A percentile compares a stretch with the other conserved stretches of the same genome.
phyloP scores from a whole-genome alignment of 2,113 vertebrate genomes.

The Coptodon bakossiorum region DNA sequence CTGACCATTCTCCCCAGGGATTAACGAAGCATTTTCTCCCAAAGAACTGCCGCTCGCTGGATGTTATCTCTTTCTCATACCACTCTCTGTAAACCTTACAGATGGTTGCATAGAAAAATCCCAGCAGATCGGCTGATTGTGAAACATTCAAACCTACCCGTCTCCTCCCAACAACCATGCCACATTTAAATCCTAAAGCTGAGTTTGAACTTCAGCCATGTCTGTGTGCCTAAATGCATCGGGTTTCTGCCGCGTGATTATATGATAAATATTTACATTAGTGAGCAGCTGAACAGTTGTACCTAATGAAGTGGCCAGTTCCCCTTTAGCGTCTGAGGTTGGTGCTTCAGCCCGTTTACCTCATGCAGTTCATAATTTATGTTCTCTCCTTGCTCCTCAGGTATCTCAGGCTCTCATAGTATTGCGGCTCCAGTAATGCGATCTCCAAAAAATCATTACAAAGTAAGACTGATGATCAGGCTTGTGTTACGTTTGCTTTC shows the following conservation, averaged over 20 bases:
- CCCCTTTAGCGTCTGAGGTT: background rate
- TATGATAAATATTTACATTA: background rate
- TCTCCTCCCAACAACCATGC: background rate
- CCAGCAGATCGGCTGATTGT: background rate
- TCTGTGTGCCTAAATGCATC: background rate
- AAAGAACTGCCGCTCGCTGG: background rate
- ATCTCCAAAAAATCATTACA: constrained; percentile 10
- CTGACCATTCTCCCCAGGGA: background rate
- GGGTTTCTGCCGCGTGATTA: background rate
- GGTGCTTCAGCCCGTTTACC: background rate
- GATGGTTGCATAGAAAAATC: background rate
- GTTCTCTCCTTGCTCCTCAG: constrained; percentile 2
- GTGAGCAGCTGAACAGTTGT: background rate
- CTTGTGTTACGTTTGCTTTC: background rate
- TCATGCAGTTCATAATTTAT: background rate
- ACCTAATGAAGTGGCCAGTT: background rate
- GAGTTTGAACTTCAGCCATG: background rate
- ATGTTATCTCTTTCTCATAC: background rate
- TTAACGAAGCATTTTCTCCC: background rate
- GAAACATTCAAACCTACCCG: background rate
- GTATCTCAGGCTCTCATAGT: background rate
- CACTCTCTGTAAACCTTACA: background rate
- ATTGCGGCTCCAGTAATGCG: background rate
- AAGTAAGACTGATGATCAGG: constrained; percentile 25
- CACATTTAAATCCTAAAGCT: background rate